Evolutionary conservation across 53 echinoderm and acorn worm genomes (phyloP), one percentile per base, ranked within the genome.

Genomic region (Echinarachnius parma): DNA sequence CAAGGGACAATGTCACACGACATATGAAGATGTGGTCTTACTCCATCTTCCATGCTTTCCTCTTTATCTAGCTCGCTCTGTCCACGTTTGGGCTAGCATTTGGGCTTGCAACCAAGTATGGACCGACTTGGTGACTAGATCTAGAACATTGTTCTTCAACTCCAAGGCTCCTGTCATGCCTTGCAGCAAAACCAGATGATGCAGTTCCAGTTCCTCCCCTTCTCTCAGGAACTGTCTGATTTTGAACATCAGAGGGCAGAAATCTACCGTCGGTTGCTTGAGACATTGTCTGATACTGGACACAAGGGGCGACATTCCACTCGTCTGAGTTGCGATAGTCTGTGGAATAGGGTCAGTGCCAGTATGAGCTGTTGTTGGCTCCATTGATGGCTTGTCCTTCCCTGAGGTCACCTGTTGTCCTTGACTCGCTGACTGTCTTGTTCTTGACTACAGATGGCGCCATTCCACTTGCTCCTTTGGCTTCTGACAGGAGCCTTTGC

Each of bases 1-100:
- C 93, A 93, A 21, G 93, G 93, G 47, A 93, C 71, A 32, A 93
- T 89, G 79, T 93, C 93, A 86, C 93, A 93, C 35, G 82, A 74
- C 83, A 93, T 63, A 76, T 93, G 93, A 60, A 77, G 70, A 75
- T 93, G 93, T 66, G 93, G 93, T 21, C 28, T 25, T 5, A 93
- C 78, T 31, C 54, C 78, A 66, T 48, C 19, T 11, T 25, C 34
- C 11, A 42, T 3, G 9, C 24, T 13, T 0, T 13, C 14, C 0
- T 4, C 18, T 23, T 22, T 15, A 39, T 62, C 19, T 11, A 1
- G 9, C 26, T 25, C 21, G 46, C 8, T 1, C 18, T 45, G 16
- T 66, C 34, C 3, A 28, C 24, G 29, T 66, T 66, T 19, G 66
- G 66, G 30, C 66, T 66, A 9, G 66, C 62, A 25, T 36, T 25